Base-by-base conservation (phyloP, 2,888 invertebrate genomes). In the Aphidoletes aphidimyza region DNA sequence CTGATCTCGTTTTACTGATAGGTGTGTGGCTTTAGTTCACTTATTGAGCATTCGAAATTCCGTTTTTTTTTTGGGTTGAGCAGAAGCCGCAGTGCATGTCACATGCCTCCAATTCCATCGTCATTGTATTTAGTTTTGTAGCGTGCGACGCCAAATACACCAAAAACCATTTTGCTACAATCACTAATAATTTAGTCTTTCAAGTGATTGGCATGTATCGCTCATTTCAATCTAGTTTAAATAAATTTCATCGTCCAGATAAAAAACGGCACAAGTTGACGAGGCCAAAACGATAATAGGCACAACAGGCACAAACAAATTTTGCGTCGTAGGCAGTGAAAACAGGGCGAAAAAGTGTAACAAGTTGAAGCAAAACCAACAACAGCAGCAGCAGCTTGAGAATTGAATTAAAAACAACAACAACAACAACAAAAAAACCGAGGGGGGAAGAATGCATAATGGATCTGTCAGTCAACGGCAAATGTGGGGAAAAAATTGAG, bases 121-220 rank as follows among this genome's bases (percentile, higher is more conserved):
- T n/a, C n/a, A n/a, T n/a, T n/a, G n/a, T n/a, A n/a, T n/a, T n/a
- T n/a, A n/a, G n/a, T 30, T 26, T 69, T 26, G 54, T 26, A 26
- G 69, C 5, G 3, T 5, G 14, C 26, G 54, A 54, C 14, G 22
- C 5, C n/a, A 14, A n/a, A 54, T 54, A 54, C 54, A 54, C 54
- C 69, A 30, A 69, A 17, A 69, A 54, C 3, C 69, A 69, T 26
- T 69, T 69, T 69, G 69, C 30, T 69, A 69, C 69, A 69, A 69
- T 69, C 69, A 69, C 69, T 69, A 69, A 69, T 69, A 69, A 69
- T 69, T 69, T 69, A 69, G 69, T 69, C 69, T 69, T 69, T 69
- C 69, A 69, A 69, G 69, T 69, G 69, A 69, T 69, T 69, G 69
- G 69, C 69, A 69, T 69, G 69, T 69, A 69, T 69, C 69, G 69